Percentiles rank a stretch among this genome's conserved stretches.
These are phyloP conservation scores for Cotesia glomerata DNA, from an alignment of 1,140 invertebrate genomes.

Conservation along the genomic window DNA sequence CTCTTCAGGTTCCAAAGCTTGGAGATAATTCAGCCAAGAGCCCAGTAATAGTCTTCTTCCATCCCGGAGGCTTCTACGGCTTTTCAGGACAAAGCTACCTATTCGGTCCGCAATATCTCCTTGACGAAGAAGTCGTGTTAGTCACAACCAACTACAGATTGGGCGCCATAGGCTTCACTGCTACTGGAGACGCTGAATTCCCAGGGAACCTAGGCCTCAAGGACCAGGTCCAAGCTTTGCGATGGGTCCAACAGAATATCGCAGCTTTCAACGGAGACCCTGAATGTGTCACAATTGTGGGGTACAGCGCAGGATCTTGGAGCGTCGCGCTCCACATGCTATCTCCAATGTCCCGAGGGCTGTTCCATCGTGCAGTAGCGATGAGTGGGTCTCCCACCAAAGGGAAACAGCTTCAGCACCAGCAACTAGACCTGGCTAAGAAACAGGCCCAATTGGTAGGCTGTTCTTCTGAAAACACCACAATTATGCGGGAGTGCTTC, in stretches of 20 bases:
- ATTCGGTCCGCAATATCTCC: slow-evolving; percentile 67
- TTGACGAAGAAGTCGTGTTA: slow-evolving; percentile 69
- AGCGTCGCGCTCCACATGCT: slow-evolving; percentile 73
- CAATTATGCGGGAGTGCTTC: slow-evolving; percentile 71
- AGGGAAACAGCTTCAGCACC: slow-evolving; percentile 61
- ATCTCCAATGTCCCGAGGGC: slow-evolving; percentile 72
- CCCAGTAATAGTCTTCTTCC: slow-evolving; percentile 68
- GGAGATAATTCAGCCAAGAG: neutral
- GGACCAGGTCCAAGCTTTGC: slow-evolving; percentile 75
- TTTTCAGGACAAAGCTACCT: slow-evolving; percentile 61
- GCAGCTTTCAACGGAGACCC: slow-evolving; percentile 78
- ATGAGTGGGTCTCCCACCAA: slow-evolving; percentile 72
- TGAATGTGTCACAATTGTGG: slow-evolving; percentile 71
- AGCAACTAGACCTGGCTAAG: slow-evolving; percentile 55
- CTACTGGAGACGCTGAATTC: slow-evolving; percentile 68
- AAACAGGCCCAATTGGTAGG: slow-evolving; percentile 73
- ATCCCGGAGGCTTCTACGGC: slow-evolving; percentile 63
- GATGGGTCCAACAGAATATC: slow-evolving; percentile 79
- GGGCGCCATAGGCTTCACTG: slow-evolving; percentile 70
- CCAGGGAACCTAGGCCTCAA: slow-evolving; percentile 78
- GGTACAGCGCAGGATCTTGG: slow-evolving; percentile 74
- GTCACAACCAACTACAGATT: slow-evolving; percentile 76
- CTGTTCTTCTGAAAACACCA: slow-evolving; percentile 68
- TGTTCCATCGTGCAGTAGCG: slow-evolving; percentile 75
- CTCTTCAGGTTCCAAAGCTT: neutral